Evolutionary conservation across 1,140 invertebrate genomes (phyloP).

Genomic region (Venturia canescens): DNA sequence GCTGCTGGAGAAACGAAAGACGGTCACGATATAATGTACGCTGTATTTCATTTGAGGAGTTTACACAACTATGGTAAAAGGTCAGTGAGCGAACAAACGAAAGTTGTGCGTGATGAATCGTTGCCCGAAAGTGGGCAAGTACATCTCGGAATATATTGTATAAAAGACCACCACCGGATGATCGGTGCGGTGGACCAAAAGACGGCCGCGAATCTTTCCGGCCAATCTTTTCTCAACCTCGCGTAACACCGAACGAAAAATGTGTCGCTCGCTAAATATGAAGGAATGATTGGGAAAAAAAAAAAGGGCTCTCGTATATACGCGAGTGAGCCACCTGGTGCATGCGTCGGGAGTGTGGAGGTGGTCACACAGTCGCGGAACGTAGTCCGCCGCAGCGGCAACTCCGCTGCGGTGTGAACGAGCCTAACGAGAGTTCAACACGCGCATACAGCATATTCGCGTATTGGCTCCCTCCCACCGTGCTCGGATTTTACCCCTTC

Average conservation of each 20-base stretch:
- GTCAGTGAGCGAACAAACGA: conserved; percentile 34
- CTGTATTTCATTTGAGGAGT: neutral
- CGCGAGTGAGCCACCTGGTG: conserved; percentile 54
- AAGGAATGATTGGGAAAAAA: neutral
- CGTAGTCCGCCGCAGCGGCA: too few relatives aligned
- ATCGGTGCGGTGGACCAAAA: conserved; percentile 29
- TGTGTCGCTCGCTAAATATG: neutral
- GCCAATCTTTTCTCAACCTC: neutral
- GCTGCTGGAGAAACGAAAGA: neutral
- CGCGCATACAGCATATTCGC: neutral
- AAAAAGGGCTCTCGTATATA: conserved; percentile 43
- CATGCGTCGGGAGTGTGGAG: conserved; percentile 43
- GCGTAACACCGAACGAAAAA: neutral
- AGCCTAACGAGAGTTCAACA: neutral
- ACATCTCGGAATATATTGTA: neutral
- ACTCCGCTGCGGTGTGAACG: too few relatives aligned
- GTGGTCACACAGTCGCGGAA: conserved; percentile 47
- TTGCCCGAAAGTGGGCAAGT: neutral
- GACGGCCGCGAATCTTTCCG: neutral
- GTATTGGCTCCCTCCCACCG: conserved; percentile 16
- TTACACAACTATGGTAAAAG: conserved; percentile 6
- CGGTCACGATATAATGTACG: conserved; percentile 34
- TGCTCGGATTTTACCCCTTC: neutral
- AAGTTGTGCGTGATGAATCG: conserved; percentile 17
- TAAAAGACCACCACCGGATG: conserved; percentile 31